These are phyloP conservation scores for Porites lutea DNA, from an alignment of 64 coral and sea anemone species.

Conservation along the genomic window DNA sequence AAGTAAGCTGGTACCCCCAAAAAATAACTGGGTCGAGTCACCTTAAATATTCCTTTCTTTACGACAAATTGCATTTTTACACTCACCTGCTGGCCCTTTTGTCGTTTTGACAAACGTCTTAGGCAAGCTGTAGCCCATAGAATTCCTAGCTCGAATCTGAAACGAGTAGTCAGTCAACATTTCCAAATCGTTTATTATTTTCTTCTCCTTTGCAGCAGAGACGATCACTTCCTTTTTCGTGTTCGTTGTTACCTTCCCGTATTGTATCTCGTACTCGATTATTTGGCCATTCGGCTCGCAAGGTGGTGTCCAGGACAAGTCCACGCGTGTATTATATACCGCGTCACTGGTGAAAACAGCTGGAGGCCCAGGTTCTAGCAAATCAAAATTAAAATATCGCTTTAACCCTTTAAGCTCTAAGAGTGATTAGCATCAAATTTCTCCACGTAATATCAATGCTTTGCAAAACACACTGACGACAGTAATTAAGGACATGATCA, in stretches of 20 bases:
- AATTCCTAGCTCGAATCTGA: constrained; percentile 65
- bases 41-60: no score
- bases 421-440: no score
- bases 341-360: constrained; percentile 61
- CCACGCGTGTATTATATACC: constrained; percentile 83
- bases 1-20: no score
- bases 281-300: constrained; percentile 90
- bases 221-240: constrained; percentile 22
- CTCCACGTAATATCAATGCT: background rate
- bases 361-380: constrained; percentile 73
- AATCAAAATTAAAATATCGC: background rate
- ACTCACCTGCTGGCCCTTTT: constrained; percentile 77
- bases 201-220: background rate
- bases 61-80: no score
- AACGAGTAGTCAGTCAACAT: constrained; percentile 75
- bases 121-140: constrained; percentile 71
- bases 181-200: constrained; percentile 36
- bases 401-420: no score
- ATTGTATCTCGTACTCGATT: constrained; percentile 68
- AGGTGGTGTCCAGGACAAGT: constrained; percentile 74
- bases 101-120: constrained; percentile 63
- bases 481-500: no score
- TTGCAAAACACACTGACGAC: no score
- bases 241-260: constrained; percentile 16
- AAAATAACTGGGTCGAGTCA: no score